Base-by-base conservation (phyloP, 1,140 invertebrate genomes). In the Choristoneura fumiferana region DNA sequence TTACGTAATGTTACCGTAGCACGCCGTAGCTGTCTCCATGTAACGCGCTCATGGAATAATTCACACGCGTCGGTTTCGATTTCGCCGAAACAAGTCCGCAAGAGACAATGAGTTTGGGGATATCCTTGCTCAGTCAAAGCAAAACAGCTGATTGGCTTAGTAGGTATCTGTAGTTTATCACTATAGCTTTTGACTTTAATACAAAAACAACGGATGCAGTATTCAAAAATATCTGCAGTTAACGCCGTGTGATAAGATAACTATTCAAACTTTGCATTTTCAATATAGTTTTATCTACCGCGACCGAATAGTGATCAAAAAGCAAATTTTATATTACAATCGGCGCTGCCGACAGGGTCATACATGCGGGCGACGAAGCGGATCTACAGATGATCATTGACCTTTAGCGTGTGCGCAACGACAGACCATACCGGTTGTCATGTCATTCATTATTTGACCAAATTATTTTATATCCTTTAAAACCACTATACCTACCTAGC, bases 361-460 rank as follows among this genome's bases (percentile, higher is more conserved):
- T 29, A 29, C 22, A 29, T 71, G 81, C 76, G 81, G 83, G 74
- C 83, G 77, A 62, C 82, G 79, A 88, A 76, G 82, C 85, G 85
- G 84, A 88, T 88, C 85, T 87, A 84, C 78, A 75, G 83, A 85
- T 88, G 85, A 88, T 85, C 85, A 88, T 84, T 85, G 85, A 88
- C 85, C 83, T 88, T 87, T 86, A 81, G 62, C 67, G 79, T 76
- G 78, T 73, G 81, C 79, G 69, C 74, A 78, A 77, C 76, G 70
- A 70, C 68, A 69, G 67, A 77, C 54, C 64, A 67, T 82, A 82
- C 78, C 81, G 81, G 83, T 86, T 84, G 76, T 82, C 76, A 80
- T 84, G 76, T 82, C 76, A 80, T 76, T 80, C 73, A 85, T 83
- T 84, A 76, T 77, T 67, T 74, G 64, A 76, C 58, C 60, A 62